Conservation (phyloP, 2,888 invertebrate genomes). For the Yponomeuta sedellus region DNA sequence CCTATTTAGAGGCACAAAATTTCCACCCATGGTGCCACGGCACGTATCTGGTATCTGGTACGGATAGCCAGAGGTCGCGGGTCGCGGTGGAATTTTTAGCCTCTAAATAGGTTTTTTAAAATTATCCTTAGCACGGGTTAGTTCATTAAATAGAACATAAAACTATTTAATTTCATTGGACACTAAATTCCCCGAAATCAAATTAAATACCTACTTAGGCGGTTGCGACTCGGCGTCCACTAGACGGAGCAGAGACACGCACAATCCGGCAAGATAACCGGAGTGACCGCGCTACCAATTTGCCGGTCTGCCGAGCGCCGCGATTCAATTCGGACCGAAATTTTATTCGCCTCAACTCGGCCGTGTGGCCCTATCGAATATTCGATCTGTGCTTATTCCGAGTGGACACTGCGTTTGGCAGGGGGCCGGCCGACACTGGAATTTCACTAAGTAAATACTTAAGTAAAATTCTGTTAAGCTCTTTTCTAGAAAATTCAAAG, state of each 20-base stretch:
- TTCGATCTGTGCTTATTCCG: conserved; percentile 27
- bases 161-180: too few relatives aligned
- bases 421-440: background rate
- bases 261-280: conserved; percentile 20
- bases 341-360: conserved; percentile 68
- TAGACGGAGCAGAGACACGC: background rate
- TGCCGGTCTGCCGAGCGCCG: conserved; percentile 64
- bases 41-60: too few relatives aligned
- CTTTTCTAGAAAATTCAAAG: too few relatives aligned
- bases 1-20: too few relatives aligned
- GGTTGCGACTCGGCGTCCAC: background rate
- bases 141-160: too few relatives aligned
- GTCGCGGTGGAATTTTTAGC: too few relatives aligned
- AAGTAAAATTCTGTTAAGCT: too few relatives aligned
- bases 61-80: too few relatives aligned
- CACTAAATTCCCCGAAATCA: background rate
- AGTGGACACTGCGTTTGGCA: conserved; percentile 9
- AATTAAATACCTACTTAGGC: background rate
- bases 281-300: conserved; percentile 65
- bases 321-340: conserved; percentile 72
- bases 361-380: conserved; percentile 60
- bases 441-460: too few relatives aligned
- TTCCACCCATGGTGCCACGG: too few relatives aligned
- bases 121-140: too few relatives aligned
- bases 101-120: too few relatives aligned